Conservation (phyloP, 2,797 vertebrate genomes). For the Prunella strophiata region DNA sequence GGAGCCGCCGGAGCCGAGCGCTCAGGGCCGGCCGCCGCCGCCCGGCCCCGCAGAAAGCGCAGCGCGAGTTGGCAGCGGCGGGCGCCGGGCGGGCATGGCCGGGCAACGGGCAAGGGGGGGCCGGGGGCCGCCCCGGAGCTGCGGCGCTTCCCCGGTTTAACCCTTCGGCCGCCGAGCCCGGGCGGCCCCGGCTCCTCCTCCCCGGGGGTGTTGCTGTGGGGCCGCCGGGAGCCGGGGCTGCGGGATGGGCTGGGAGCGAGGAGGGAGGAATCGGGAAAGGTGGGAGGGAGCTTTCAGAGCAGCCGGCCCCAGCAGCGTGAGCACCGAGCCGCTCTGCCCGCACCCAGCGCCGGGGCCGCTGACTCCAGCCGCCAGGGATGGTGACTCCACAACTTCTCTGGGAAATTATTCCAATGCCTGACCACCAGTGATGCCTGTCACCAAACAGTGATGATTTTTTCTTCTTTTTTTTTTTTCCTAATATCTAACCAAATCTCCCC, state of each 20-base stretch:
- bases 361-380: too few species aligned
- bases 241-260: not conserved
- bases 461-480: accelerated
- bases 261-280: accelerated
- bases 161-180: not conserved
- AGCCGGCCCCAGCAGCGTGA: accelerated
- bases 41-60: not conserved
- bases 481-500: accelerated
- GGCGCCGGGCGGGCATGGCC: not conserved
- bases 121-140: not conserved
- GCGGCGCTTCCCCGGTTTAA: not conserved
- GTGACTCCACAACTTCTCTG: not conserved
- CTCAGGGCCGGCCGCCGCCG: not conserved
- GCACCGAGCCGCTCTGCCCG: accelerated
- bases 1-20: not conserved
- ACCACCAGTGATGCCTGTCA: too few species aligned
- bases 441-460: too few species aligned
- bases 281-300: not conserved
- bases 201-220: not conserved
- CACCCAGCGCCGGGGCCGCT: not conserved
- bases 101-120: not conserved
- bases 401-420: accelerated
- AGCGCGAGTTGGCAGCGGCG: not conserved
- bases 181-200: not conserved
- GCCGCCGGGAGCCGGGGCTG: not conserved